A percentile compares a stretch with the other conserved stretches of the same genome.
phyloP scores from a whole-genome alignment of 2,888 invertebrate genomes.

The Cephus pulcher region DNA sequence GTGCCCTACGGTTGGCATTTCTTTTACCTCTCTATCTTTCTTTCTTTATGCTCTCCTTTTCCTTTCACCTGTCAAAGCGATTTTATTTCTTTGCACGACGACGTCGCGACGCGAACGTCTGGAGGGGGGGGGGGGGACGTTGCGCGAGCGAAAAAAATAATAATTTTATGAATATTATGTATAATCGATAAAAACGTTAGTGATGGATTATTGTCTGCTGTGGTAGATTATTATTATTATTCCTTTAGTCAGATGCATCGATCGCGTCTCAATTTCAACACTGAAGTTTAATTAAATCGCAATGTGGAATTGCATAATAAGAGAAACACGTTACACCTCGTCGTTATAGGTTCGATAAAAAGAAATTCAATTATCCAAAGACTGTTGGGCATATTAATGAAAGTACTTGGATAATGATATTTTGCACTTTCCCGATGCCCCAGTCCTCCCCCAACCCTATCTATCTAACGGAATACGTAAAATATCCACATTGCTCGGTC shows the following conservation, averaged over 20 bases:
- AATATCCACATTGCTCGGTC: no score
- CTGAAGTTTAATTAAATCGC: conserved; percentile 28
- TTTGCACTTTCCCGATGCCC: not conserved
- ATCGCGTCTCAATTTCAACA: conserved; percentile 8
- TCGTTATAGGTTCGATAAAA: not conserved
- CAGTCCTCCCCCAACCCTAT: no score
- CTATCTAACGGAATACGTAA: no score
- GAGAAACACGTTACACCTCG: conserved; percentile 5
- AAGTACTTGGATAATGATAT: not conserved
- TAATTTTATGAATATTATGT: no score
- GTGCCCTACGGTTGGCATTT: no score
- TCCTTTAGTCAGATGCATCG: not conserved
- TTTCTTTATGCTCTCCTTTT: not conserved
- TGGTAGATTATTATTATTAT: not conserved
- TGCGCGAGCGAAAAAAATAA: no score
- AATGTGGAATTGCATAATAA: conserved; percentile 20
- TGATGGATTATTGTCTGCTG: no score
- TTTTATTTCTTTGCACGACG: not conserved
- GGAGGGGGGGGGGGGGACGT: no score
- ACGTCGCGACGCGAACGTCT: not conserved
- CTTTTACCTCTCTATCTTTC: no score
- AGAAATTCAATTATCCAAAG: conserved; percentile 13
- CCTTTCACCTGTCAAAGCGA: conserved; percentile 4
- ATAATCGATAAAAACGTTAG: no score
- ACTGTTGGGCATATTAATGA: conserved; percentile 13